These are phyloP conservation scores for Patiria pectinifera DNA, from an alignment of 53 echinoderm and acorn worm species.

Conservation along the genomic window DNA sequence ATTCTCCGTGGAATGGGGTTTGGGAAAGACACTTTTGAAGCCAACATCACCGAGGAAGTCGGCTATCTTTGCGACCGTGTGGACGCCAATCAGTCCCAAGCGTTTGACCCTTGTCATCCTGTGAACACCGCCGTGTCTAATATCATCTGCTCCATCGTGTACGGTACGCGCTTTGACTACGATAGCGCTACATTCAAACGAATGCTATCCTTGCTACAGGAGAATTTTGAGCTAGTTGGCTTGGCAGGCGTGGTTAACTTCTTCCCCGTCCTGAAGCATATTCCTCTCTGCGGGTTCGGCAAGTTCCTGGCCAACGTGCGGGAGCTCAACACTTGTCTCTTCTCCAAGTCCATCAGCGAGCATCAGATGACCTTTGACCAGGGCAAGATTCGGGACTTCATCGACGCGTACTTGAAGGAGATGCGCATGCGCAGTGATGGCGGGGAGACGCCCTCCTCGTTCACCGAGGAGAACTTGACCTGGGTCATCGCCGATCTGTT, in stretches of 20 bases:
- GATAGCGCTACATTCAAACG: constrained; percentile 37
- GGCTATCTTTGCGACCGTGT: constrained; percentile 46
- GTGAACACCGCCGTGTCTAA: constrained; percentile 44
- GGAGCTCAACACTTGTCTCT: constrained; percentile 46
- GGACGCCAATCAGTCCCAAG: constrained; percentile 9
- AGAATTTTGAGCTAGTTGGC: constrained; percentile 48
- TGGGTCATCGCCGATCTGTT: constrained; percentile 67
- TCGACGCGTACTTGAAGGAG: constrained; percentile 63
- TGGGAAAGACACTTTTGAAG: constrained; percentile 42
- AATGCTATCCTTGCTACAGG: constrained; percentile 45
- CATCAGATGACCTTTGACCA: constrained; percentile 50
- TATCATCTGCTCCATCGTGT: constrained; percentile 63
- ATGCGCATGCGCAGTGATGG: constrained; percentile 2
- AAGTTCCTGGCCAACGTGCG: constrained; percentile 22
- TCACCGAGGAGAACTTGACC: constrained; percentile 51
- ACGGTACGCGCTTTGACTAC: constrained; percentile 69
- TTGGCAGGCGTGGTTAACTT: constrained; percentile 59
- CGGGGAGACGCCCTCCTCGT: constrained; percentile 11
- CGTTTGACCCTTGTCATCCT: constrained; percentile 35
- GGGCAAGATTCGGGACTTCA: constrained; percentile 53
- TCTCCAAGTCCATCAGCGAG: constrained; percentile 48
- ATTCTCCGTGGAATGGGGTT: constrained; percentile 62
- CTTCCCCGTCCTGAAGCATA: constrained; percentile 61
- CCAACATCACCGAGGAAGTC: not conserved
- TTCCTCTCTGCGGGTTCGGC: constrained; percentile 59